Evolutionary conservation across 2,797 vertebrate genomes (phyloP).

Genomic region (Monodelphis domestica): DNA sequence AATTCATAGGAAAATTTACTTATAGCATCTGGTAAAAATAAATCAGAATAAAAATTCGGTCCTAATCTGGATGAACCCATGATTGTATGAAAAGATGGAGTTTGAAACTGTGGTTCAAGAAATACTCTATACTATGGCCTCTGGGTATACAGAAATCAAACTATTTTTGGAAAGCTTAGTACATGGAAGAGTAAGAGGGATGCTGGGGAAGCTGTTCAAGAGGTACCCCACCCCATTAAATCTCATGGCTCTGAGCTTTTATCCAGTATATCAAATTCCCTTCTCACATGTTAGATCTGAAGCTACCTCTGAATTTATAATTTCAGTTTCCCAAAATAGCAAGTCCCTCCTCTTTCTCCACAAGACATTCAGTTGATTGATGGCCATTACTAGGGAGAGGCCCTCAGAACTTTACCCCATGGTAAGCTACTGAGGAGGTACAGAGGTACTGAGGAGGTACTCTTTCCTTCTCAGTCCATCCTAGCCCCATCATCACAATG

Average conservation of each 20-base stretch:
- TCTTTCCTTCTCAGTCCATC: background rate
- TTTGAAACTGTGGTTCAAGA: conserved; percentile 49
- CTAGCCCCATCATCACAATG: background rate
- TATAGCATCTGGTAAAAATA: conserved; percentile 73
- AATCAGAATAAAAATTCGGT: conserved; percentile 78
- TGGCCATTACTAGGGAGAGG: background rate
- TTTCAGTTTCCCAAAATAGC: background rate
- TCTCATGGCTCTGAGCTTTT: background rate
- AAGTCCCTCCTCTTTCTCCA: background rate
- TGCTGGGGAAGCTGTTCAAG: conserved; percentile 12
- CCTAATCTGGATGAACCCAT: conserved; percentile 62
- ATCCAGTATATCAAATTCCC: background rate
- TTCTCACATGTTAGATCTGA: background rate
- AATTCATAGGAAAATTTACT: conserved; percentile 75
- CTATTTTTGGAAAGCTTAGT: background rate
- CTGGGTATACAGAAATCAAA: background rate
- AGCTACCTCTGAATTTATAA: background rate
- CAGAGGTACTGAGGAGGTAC: background rate
- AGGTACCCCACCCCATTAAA: conserved; percentile 10
- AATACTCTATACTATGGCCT: conserved; percentile 25
- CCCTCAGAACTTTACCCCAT: background rate
- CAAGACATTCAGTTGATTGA: background rate
- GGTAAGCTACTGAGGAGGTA: background rate
- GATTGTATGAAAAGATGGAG: conserved; percentile 51
- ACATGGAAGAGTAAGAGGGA: background rate